phyloP scores from a whole-genome alignment of 2,888 invertebrate species.

The Rhingia campestris region DNA sequence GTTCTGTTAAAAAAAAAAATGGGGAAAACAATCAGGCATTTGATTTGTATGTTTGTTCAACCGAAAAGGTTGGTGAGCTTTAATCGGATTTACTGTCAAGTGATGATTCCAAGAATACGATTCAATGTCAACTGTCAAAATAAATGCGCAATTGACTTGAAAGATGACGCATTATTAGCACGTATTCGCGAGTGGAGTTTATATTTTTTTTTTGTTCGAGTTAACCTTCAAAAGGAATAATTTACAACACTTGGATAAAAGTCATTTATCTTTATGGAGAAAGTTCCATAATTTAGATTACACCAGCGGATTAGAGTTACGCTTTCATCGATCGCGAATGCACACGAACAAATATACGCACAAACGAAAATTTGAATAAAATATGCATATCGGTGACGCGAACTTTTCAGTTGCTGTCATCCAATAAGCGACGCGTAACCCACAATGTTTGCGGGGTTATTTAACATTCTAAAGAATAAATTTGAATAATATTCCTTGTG shows the following conservation, averaged over 20 bases:
- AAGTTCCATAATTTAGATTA: slow-evolving; percentile 16
- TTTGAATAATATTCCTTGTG: slow-evolving; percentile 34
- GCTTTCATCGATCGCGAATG: slow-evolving; percentile 23
- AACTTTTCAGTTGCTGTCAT: slow-evolving; percentile 6
- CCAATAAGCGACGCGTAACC: neutral
- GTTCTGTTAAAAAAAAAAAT: neutral
- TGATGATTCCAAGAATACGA: slow-evolving; percentile 37
- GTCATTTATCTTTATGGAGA: slow-evolving; percentile 18
- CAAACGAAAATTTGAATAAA: slow-evolving; percentile 20
- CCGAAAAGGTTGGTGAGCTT: slow-evolving; percentile 19
- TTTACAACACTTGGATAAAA: neutral
- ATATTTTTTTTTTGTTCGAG: no score
- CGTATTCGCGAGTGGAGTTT: neutral
- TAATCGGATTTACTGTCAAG: slow-evolving; percentile 37
- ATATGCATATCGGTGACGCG: neutral
- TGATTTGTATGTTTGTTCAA: neutral
- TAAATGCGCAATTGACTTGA: slow-evolving; percentile 19
- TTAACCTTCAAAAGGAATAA: no score
- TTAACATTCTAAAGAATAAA: slow-evolving; percentile 47
- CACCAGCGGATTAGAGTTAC: slow-evolving; percentile 9
- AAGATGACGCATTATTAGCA: slow-evolving; percentile 2
- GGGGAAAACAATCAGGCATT: neutral
- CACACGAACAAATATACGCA: slow-evolving; percentile 9
- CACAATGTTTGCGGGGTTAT: slow-evolving; percentile 20
- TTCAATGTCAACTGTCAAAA: slow-evolving; percentile 38